Evolutionary conservation across 2,888 invertebrate species (phyloP).

Genomic region (Drosophila formosana): DNA sequence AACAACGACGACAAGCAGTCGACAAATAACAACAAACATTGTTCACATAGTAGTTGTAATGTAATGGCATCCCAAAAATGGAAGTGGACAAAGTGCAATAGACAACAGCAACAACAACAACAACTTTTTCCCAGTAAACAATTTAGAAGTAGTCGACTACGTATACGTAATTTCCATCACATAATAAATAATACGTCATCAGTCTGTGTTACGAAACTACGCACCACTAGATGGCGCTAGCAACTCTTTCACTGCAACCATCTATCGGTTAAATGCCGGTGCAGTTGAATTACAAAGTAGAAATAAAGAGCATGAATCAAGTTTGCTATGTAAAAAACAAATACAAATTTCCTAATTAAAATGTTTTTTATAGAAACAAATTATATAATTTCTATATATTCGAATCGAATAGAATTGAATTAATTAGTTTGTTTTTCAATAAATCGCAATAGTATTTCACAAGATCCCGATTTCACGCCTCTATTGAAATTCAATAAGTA

Average conservation of each 20-base stretch:
- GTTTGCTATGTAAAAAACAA: no score
- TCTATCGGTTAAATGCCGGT: not conserved
- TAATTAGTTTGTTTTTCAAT: no score
- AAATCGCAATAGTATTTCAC: no score
- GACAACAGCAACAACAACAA: conserved; percentile 23
- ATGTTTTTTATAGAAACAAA: no score
- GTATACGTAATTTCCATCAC: not conserved
- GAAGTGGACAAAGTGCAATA: conserved; percentile 33
- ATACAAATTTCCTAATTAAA: no score
- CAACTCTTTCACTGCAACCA: not conserved
- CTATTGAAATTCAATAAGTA: no score
- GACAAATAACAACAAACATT: conserved; percentile 18
- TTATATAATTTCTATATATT: no score
- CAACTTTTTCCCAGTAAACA: not conserved
- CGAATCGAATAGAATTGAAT: no score
- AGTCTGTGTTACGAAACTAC: not conserved
- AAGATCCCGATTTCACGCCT: no score
- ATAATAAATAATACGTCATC: not conserved
- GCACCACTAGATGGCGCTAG: not conserved
- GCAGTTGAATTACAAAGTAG: not conserved
- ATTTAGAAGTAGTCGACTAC: not conserved
- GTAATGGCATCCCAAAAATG: conserved; percentile 5
- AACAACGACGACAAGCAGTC: not conserved
- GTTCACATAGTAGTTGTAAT: conserved; percentile 24
- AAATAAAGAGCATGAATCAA: not conserved